phyloP scores from a whole-genome alignment of 2,888 invertebrate species.

The Dorcus hopei region DNA sequence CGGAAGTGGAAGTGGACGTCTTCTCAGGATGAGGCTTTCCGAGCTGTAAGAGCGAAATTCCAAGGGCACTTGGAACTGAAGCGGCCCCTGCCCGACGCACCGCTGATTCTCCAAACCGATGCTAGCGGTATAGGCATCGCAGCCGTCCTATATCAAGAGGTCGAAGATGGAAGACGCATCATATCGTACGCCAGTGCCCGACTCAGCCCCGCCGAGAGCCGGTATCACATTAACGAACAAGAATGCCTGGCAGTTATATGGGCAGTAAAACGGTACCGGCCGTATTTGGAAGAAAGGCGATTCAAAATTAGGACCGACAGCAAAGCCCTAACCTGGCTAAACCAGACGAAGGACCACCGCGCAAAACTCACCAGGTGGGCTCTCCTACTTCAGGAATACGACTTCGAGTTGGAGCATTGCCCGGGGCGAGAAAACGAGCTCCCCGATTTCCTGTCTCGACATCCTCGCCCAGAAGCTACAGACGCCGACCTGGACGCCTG shows the following conservation, averaged over 20 bases:
- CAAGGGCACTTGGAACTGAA: slow-evolving; percentile 3
- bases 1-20: slow-evolving; percentile 12
- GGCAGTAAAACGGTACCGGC: slow-evolving; percentile 27
- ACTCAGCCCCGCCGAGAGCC: slow-evolving; percentile 14
- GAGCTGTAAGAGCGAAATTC: slow-evolving; percentile 15
- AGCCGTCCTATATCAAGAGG: slow-evolving; percentile 28
- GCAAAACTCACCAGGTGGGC: slow-evolving; percentile 23
- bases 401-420: slow-evolving; percentile 7
- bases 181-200: slow-evolving; percentile 25
- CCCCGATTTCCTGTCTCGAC: background rate
- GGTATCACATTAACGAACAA: slow-evolving; percentile 30
- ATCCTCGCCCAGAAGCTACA: background rate
- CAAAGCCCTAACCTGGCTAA: slow-evolving; percentile 20
- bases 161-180: slow-evolving; percentile 10
- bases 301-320: slow-evolving; percentile 22
- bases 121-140: slow-evolving; percentile 26
- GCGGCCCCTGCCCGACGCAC: background rate
- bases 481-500: no score
- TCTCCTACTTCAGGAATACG: slow-evolving; percentile 23
- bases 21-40: slow-evolving; percentile 15
- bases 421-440: background rate
- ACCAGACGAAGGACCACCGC: slow-evolving; percentile 11
- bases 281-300: slow-evolving; percentile 24
- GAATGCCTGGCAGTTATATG: slow-evolving; percentile 29
- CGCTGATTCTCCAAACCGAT: slow-evolving; percentile 25